These are phyloP conservation scores for Corythoichthys haematopterus DNA, from an alignment of 2,113 vertebrate genomes.

Conservation along the genomic window DNA sequence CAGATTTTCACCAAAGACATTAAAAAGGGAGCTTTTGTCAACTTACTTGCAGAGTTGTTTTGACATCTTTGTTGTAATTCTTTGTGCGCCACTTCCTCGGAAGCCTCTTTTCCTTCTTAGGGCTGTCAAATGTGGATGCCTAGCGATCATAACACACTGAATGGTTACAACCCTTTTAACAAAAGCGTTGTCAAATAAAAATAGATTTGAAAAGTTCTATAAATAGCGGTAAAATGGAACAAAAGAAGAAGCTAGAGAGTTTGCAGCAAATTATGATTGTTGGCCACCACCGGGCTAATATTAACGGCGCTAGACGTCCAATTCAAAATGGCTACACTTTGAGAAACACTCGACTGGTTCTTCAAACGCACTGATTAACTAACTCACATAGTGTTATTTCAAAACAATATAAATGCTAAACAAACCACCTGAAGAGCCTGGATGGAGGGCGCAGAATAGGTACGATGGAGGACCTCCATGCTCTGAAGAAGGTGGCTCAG, in stretches of 20 bases:
- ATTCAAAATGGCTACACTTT: too few species aligned
- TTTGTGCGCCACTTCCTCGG: conserved; percentile 86
- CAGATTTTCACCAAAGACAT: not conserved
- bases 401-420: not conserved
- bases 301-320: too few species aligned
- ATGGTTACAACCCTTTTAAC: not conserved
- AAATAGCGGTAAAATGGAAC: not conserved
- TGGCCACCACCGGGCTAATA: not conserved
- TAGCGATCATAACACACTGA: conserved; percentile 38
- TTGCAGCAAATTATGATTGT: not conserved
- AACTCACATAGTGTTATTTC: not conserved
- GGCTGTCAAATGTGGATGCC: conserved; percentile 87
- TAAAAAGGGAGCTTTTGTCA: not conserved
- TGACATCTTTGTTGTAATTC: conserved; percentile 87
- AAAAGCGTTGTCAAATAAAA: not conserved
- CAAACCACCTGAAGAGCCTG: conserved; percentile 87
- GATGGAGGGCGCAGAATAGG: conserved; percentile 91
- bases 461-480: conserved; percentile 96
- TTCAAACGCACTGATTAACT: not conserved
- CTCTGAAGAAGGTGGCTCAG: conserved; percentile 90
- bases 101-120: conserved; percentile 91
- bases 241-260: not conserved
- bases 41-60: conserved; percentile 89
- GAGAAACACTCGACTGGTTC: not conserved
- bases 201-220: conserved; percentile 1